These are phyloP conservation scores for Brachionus manjavacas DNA, from an alignment of 1,140 invertebrate genomes.

Conservation along the genomic window DNA sequence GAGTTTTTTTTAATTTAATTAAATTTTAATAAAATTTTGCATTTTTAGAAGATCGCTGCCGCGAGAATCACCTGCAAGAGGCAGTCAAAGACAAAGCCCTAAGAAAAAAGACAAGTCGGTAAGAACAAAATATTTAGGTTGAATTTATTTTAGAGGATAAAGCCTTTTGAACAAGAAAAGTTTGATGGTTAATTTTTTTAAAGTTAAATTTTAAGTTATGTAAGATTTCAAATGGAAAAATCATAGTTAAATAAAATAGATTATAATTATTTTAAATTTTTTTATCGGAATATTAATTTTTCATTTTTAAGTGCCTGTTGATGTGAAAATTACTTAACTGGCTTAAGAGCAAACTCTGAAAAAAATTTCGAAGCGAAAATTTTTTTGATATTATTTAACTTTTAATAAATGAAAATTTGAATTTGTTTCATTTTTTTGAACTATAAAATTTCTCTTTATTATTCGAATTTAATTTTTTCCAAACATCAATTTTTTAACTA, in stretches of 20 bases:
- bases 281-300: neutral
- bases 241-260: neutral
- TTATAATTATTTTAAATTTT: neutral
- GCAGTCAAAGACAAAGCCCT: neutral
- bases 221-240: neutral
- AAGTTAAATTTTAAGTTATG: neutral
- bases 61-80: neutral
- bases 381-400: neutral
- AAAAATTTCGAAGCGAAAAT: neutral
- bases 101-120: conserved; percentile 7
- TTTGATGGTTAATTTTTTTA: too few relatives aligned
- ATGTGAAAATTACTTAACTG: neutral
- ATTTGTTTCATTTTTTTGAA: too few relatives aligned
- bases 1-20: neutral
- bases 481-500: too few relatives aligned
- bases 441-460: too few relatives aligned
- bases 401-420: neutral
- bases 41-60: neutral
- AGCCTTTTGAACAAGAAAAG: too few relatives aligned
- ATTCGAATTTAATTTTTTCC: too few relatives aligned
- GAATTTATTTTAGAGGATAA: too few relatives aligned
- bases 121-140: neutral
- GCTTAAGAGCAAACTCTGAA: neutral
- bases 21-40: neutral
- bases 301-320: neutral